Evolutionary conservation across 2,888 invertebrate species (phyloP).

Genomic region (Ophion ventricosus): DNA sequence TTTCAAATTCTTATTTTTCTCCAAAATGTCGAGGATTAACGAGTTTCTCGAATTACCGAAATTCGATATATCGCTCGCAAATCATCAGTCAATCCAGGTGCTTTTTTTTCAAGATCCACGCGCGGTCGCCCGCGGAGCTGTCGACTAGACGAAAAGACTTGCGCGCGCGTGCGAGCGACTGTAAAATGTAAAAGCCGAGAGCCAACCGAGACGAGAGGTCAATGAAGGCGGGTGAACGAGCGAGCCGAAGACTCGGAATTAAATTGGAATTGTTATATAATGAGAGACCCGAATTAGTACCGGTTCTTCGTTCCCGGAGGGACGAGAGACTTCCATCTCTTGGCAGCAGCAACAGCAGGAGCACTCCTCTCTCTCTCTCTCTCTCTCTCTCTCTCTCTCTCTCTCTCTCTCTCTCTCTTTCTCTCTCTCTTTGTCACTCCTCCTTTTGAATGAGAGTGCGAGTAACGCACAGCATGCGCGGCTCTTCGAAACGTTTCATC

Average conservation of each 20-base stretch:
- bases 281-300: conserved; percentile 46
- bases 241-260: conserved; percentile 16
- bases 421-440: not conserved
- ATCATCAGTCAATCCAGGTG: no score
- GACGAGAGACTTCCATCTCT: not conserved
- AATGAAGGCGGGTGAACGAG: not conserved
- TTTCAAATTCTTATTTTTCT: no score
- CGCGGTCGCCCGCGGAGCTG: no score
- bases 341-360: not conserved
- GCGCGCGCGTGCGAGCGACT: conserved; percentile 21
- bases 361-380: not conserved
- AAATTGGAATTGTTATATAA: conserved; percentile 44
- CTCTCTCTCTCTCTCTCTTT: not conserved
- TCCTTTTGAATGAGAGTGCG: not conserved
- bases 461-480: no score
- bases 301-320: conserved; percentile 16
- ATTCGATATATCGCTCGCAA: no score
- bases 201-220: not conserved
- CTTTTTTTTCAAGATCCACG: no score
- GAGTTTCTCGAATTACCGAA: no score
- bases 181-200: conserved; percentile 25
- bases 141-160: not conserved
- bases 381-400: not conserved
- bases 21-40: no score
- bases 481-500: no score